Percentiles rank a stretch among this genome's conserved stretches.
These are phyloP conservation scores for Pemphigus obesinymphae DNA, from an alignment of 1,140 invertebrate genomes.

Conservation along the genomic window DNA sequence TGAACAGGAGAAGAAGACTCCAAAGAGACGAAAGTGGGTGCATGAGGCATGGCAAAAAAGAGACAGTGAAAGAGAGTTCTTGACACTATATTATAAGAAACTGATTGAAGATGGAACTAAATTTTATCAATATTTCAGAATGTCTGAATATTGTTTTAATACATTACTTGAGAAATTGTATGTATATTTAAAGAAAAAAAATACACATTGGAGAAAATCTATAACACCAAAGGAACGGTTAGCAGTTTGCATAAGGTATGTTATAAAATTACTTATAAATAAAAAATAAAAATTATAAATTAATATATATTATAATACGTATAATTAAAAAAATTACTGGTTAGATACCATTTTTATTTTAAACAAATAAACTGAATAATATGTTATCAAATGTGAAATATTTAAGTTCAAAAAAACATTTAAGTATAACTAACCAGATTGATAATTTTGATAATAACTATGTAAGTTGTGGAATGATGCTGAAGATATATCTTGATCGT, in stretches of 20 bases:
- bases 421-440: conserved; percentile 1
- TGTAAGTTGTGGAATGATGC: not conserved
- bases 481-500: not conserved
- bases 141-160: too few relatives aligned
- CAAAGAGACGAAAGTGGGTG: too few relatives aligned
- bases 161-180: too few relatives aligned
- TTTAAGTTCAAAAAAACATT: too few relatives aligned
- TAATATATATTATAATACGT: not conserved
- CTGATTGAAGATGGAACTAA: too few relatives aligned
- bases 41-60: too few relatives aligned
- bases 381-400: too few relatives aligned
- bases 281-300: not conserved
- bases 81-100: conserved; percentile 22
- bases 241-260: conserved; percentile 27
- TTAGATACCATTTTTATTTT: not conserved
- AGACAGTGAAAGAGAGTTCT: conserved; percentile 32
- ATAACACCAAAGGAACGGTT: conserved; percentile 7
- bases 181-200: too few relatives aligned
- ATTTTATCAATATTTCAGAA: too few relatives aligned
- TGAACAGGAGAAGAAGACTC: too few relatives aligned
- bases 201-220: conserved; percentile 36
- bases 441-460: conserved; percentile 2
- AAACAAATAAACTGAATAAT: too few relatives aligned
- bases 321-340: not conserved
- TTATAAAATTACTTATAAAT: too few relatives aligned